Evolutionary conservation across 2,888 invertebrate genomes (phyloP).

Genomic region (Prosapia bicincta): DNA sequence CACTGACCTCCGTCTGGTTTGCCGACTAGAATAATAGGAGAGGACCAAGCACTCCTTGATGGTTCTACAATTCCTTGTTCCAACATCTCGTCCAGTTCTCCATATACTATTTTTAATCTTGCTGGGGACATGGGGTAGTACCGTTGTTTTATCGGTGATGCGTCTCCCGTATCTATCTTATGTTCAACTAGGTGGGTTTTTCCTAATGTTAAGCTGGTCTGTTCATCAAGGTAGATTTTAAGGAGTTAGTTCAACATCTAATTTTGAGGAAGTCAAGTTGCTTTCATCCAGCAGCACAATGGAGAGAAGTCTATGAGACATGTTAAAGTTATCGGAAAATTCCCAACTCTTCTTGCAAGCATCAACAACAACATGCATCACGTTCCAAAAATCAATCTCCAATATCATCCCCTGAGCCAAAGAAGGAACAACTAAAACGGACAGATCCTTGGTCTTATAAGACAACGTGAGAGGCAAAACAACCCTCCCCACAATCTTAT

Average conservation of each 20-base stretch:
- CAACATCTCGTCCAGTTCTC: constrained; percentile 38
- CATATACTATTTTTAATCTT: constrained; percentile 26
- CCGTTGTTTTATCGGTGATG: constrained; percentile 10
- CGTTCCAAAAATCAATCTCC: constrained; percentile 17
- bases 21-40: constrained; percentile 37
- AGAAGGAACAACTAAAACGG: constrained; percentile 2
- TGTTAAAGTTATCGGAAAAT: too few species aligned
- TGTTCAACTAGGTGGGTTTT: neutral
- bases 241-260: neutral
- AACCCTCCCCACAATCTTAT: too few species aligned
- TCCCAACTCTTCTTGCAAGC: neutral
- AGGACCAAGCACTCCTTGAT: constrained; percentile 37
- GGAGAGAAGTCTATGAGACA: too few species aligned
- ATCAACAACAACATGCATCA: constrained; percentile 11
- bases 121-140: constrained; percentile 25
- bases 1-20: constrained; percentile 36
- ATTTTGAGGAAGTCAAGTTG: too few species aligned
- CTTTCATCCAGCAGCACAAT: too few species aligned
- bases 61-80: constrained; percentile 36
- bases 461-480: too few species aligned
- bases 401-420: constrained; percentile 10
- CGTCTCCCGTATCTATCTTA: constrained; percentile 17
- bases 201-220: constrained; percentile 8
- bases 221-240: neutral
- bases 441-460: too few species aligned